Base-by-base conservation (phyloP, 2,113 vertebrate species). In the Gorsachius goisagi region DNA sequence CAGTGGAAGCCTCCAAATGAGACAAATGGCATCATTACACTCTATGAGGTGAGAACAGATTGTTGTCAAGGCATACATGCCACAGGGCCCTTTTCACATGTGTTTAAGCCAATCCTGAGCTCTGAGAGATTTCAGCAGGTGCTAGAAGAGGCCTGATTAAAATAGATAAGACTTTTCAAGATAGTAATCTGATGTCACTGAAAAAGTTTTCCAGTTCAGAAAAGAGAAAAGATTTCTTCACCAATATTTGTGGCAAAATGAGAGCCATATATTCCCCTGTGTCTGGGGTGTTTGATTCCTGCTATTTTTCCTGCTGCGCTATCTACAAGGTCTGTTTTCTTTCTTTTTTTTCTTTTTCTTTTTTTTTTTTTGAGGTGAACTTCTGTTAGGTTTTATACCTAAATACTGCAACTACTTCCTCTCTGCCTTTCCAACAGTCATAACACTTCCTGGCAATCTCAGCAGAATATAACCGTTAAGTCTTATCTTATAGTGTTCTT, bases 1-100 rank as follows among this genome's bases (percentile, higher is more conserved):
- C 99, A 99, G 95, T 99, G 99, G 99, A 99, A 99, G 96, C 98
- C 99, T 96, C 99, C 99, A 85, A 99, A 99, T 49, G 99, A 99
- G 97, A 99, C 99, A 95, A 99, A 99, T 53, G 99, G 99, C 10
- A 98, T 99, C 97, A 99, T 99, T 98, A 99, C 99, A 3, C 98
- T 99, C 45, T 99, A 99, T 68, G 99, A 99, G 99, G 99, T 99
- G 97, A 98, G 71, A 85, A 86, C 85, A 93, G 88, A 95, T 91
- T 96, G 85, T 77, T 89, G 71, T 74, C 82, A 89, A 90, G 58
- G 82, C 76, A 63, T 50, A n/a, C 10, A 1, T 92, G 71, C 76
- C 92, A 96, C 28, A 44, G 77, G 89, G 72, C 69, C 69, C 45
- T 67, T 68, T 79, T 79, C 64, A 2, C 55, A 32, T 76, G 33